Base-by-base conservation (phyloP, 2,888 invertebrate genomes). In the Mongoloraphidia duomilia region DNA sequence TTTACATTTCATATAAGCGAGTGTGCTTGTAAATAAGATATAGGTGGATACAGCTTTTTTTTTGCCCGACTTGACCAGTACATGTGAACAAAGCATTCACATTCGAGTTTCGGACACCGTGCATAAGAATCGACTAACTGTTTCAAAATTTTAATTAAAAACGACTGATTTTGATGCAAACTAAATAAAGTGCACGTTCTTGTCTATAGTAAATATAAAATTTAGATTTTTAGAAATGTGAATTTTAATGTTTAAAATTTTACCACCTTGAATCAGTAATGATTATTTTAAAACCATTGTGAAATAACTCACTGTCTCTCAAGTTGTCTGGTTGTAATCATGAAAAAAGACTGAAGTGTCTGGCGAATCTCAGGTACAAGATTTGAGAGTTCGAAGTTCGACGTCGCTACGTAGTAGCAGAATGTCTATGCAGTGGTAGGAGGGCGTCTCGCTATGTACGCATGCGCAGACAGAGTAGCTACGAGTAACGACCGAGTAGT, bases 301-400 rank as follows among this genome's bases (percentile, higher is more conserved):
- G 13, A 59, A 61, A 59, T 60, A 64, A 65, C 63, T 64, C 66
- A 65, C 63, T 65, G 65, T 64, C 64, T 65, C 64, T 64, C 60
- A 58, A 26, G 62, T 56, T 60, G 61, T 62, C 62, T 63, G 60
- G 59, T 60, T 26, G 26, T 26, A 26, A 26, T 26, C 26, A 59
- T 59, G 57, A 55, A 57, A 49, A 59, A 61, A 63, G 63, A 26
- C 26, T 26, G 26, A 26, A 26, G 26, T 26, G 26, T 26, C 64
- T 62, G 63, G 63, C 64, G 63, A 62, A 63, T 63, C 14, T 36
- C 37, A 45, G 45, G 61, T 59, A 60, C 61, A 60, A 60, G 58
- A 60, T 26, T 26, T 26, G 47, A 51, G 54, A 56, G 57, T 56
- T 55, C 12, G 33, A 34, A 45, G 14, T 37, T 14, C 45, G 45